These are phyloP conservation scores for Holothuria scabra DNA, from an alignment of 53 echinoderm and acorn worm genomes.

Conservation along the genomic window DNA sequence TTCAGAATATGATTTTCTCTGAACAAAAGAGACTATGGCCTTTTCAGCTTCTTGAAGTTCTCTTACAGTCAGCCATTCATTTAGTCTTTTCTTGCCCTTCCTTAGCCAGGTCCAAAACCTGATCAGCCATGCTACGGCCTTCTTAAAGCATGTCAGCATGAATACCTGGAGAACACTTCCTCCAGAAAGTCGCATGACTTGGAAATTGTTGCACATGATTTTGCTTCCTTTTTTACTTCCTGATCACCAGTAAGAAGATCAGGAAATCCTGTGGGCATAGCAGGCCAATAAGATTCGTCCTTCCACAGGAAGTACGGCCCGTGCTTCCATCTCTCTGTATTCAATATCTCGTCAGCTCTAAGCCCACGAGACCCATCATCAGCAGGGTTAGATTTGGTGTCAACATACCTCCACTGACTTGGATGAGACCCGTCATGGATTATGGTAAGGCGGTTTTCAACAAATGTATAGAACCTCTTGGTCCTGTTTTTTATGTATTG, in stretches of 20 bases:
- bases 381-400: too few relatives aligned
- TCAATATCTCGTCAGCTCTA: constrained; percentile 9
- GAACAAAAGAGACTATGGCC: constrained; percentile 25
- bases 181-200: not conserved
- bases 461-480: not conserved
- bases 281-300: too few relatives aligned
- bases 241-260: not conserved
- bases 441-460: constrained; percentile 45
- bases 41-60: constrained; percentile 44
- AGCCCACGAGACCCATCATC: too few relatives aligned
- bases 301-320: constrained; percentile 49
- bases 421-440: too few relatives aligned
- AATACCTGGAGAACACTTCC: not conserved
- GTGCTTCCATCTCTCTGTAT: constrained; percentile 23
- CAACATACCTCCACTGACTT: too few relatives aligned
- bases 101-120: not conserved
- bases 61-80: constrained; percentile 1
- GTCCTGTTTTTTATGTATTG: constrained; percentile 47
- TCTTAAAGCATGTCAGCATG: not conserved
- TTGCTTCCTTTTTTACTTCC: constrained; percentile 16
- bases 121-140: not conserved
- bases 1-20: too few relatives aligned
- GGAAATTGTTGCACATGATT: not conserved
- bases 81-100: not conserved
- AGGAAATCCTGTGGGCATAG: not conserved